Evolutionary conservation across 2,797 vertebrate genomes (phyloP), one percentile per base, ranked within the genome.

Genomic region (Pseudopleuronectes americanus): DNA sequence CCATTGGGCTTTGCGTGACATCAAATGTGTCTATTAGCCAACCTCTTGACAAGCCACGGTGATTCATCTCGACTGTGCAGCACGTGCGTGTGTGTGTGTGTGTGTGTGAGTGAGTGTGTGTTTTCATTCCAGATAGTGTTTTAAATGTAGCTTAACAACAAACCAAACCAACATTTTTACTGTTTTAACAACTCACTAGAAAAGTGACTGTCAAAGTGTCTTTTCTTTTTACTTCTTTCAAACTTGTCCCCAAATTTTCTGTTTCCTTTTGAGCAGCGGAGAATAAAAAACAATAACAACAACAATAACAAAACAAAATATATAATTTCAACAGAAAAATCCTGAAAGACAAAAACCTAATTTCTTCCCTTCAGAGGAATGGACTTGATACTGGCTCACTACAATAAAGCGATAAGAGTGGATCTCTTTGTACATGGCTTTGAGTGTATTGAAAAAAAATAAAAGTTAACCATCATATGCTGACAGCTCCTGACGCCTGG

Each of bases 21-120:
- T 93, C 89, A 93, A 92, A 93, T 93, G 87, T 92, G 88, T 91
- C 85, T 93, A 90, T 93, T 93, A 92, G 89, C 84, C 91, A 90
- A 92, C 90, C 90, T 92, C 88, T 91, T 89, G 84, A 92, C 87
- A 84, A 89, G 85, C 89, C 90, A 84, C 87, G 87, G 90, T 89
- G 89, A 92, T 92, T 92, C 88, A 92, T 92, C 90, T 91, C 79
- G 8, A 76, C 84, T 72, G 74, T 79, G 84, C 79, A 71, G 77
- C 71, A 1, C 66, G 52, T 54, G 70, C 58, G 74, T 73, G 66
- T 63, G 43, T 74, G 57, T 45, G 38, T 41, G 23, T 65, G 47
- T 61, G 57, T 57, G 61, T 26, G 41, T 65, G 47, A 61, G 60
- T 57, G 61, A 23, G 41, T 38, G 59, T 38, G 56, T 76, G 45